Evolutionary conservation across 2,113 vertebrate species (phyloP), one percentile per base, ranked within the genome.

Genomic region (Hoplias malabaricus): DNA sequence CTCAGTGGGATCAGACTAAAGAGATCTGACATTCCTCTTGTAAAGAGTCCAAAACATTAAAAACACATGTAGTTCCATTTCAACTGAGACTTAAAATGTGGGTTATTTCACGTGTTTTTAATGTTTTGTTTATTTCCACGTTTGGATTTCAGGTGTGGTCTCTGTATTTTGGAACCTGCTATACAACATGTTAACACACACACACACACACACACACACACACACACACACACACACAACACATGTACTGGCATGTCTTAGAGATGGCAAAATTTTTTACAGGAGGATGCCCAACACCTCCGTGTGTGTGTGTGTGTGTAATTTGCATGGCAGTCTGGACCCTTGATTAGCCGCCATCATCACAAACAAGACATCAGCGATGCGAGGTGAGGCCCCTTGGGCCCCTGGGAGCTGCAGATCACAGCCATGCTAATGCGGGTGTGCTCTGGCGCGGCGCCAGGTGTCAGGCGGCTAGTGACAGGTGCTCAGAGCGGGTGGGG

Each of bases 361-460:
- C 87, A 88, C 87, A 91, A 90, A 92, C 88, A 90, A 89, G 90
- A 87, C 88, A 88, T 90, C 87, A 88, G 87, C 84, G 83, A 91
- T 88, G 88, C 81, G 81, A 86, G 91, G 89, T 90, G 90, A 91
- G 90, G 91, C 89, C 88, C 87, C 78, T 88, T 89, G 84, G 86
- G 86, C 88, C 86, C 88, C 84, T 86, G 88, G 93, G 93, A 91
- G 91, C 91, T 88, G 88, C 90, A 75, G 89, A 92, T 93, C 92
- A 92, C 89, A 93, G 90, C 87, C 88, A 93, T 93, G 93, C 91
- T 94, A 93, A 93, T 92, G 92, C 93, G 92, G 90, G 89, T 86
- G 81, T 84, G 87, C 90, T 87, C 91, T 91, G 91, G 91, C 91
- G 92, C 87, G 81, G 88, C 84, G 87, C 88, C 91, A 93, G 93